A percentile compares a stretch with the other conserved stretches of the same genome.
These are phyloP conservation scores for Meteorus cinctellus DNA, from an alignment of 2,888 invertebrate genomes.

Conservation along the genomic window DNA sequence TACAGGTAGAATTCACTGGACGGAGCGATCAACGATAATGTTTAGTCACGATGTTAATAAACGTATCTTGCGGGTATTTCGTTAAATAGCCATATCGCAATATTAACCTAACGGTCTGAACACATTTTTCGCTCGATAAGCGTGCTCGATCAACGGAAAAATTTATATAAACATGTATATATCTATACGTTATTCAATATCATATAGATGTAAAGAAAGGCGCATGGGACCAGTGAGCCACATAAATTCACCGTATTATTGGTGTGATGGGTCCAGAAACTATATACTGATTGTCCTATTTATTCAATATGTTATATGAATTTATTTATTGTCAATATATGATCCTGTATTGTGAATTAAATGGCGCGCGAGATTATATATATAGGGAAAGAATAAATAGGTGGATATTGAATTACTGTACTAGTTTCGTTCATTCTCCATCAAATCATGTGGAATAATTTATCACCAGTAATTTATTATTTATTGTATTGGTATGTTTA, in stretches of 20 bases:
- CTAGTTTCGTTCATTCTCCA: too few relatives aligned
- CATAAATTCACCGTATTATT: slow-evolving; percentile 18
- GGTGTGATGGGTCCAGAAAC: not conserved
- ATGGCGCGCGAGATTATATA: slow-evolving; percentile 31
- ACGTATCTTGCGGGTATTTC: not conserved
- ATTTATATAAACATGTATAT: not conserved
- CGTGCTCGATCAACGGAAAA: not conserved
- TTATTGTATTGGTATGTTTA: too few relatives aligned
- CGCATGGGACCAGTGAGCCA: not conserved
- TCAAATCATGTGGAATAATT: too few relatives aligned
- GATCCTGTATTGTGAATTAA: slow-evolving; percentile 37
- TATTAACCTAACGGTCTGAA: not conserved
- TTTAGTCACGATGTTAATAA: slow-evolving; percentile 5
- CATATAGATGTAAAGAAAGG: slow-evolving; percentile 2
- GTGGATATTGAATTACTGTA: too few relatives aligned
- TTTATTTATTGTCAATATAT: slow-evolving; percentile 30
- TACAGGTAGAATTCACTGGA: too few relatives aligned
- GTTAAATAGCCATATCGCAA: not conserved
- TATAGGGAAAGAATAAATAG: too few relatives aligned
- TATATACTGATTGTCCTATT: not conserved
- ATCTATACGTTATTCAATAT: not conserved
- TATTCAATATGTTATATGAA: not conserved
- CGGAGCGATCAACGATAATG: slow-evolving; percentile 1
- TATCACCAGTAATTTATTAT: too few relatives aligned
- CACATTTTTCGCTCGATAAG: slow-evolving; percentile 3